Percentiles rank a stretch among this genome's conserved stretches.
Conservation (phyloP, 2,797 vertebrate genomes). For the Lithobates pipiens region DNA sequence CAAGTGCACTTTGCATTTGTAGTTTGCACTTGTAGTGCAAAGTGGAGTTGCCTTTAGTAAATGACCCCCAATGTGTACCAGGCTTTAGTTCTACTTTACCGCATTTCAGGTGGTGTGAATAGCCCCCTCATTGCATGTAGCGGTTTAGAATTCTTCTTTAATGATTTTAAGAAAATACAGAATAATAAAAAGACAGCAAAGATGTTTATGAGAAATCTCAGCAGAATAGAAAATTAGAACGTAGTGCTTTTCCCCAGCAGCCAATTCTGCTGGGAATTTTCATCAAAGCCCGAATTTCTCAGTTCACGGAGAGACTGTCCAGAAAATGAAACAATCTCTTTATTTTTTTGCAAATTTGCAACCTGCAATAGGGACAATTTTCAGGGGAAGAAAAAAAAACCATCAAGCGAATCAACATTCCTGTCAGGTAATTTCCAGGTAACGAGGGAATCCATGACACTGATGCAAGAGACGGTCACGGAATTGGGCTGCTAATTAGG, state of each 20-base stretch:
- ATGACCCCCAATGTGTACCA: too few relatives aligned
- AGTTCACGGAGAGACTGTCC: conserved; percentile 21
- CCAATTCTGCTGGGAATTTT: conserved; percentile 7
- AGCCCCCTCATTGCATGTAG: too few relatives aligned
- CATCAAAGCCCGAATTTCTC: conserved; percentile 32
- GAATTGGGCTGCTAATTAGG: conserved; percentile 33
- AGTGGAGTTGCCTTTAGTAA: too few relatives aligned
- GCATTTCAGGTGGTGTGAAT: too few relatives aligned
- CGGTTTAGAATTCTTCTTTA: neutral
- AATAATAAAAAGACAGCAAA: neutral
- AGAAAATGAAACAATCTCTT: neutral
- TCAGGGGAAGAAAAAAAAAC: neutral
- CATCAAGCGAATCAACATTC: neutral
- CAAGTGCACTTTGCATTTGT: too few relatives aligned
- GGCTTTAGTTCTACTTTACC: too few relatives aligned
- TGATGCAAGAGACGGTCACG: neutral
- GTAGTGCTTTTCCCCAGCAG: conserved; percentile 31
- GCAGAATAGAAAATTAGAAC: conserved; percentile 23
- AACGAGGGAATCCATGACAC: conserved; percentile 22
- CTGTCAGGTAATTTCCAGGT: conserved; percentile 49
- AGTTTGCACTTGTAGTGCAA: too few relatives aligned
- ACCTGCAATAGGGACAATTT: conserved; percentile 14
- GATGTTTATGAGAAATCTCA: neutral
- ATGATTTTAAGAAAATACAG: neutral
- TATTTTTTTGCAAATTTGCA: conserved; percentile 28